A percentile compares a stretch with the other conserved stretches of the same genome.
Evolutionary conservation across 1,140 invertebrate species (phyloP).

Genomic region (Geopemphigus sp.): DNA sequence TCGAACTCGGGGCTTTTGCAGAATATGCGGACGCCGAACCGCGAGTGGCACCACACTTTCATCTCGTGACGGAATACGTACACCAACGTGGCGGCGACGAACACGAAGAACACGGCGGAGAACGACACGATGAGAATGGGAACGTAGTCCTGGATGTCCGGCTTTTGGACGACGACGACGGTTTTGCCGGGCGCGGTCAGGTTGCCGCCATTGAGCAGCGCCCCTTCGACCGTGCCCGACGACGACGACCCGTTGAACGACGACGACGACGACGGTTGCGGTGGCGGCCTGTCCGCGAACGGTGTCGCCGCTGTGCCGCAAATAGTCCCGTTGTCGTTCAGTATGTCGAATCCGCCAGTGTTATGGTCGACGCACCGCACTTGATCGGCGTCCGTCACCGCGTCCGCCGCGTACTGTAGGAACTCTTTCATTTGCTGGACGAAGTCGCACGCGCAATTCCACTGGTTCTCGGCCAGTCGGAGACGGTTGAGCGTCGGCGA

Average conservation of each 20-base stretch:
- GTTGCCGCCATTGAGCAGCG: slow-evolving; percentile 66
- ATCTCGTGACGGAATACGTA: slow-evolving; percentile 85
- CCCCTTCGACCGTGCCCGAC: slow-evolving; percentile 58
- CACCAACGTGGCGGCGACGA: slow-evolving; percentile 68
- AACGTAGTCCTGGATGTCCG: slow-evolving; percentile 74
- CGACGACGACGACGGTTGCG: too few species aligned
- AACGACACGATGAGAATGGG: slow-evolving; percentile 73
- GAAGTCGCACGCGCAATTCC: slow-evolving; percentile 85
- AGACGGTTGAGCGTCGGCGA: slow-evolving; percentile 67
- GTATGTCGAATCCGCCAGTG: slow-evolving; percentile 63
- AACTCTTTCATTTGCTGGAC: slow-evolving; percentile 76
- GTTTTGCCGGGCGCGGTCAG: slow-evolving; percentile 59
- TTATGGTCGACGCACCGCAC: slow-evolving; percentile 67
- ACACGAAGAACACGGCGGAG: slow-evolving; percentile 67
- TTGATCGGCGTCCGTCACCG: slow-evolving; percentile 64
- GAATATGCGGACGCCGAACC: slow-evolving; percentile 80
- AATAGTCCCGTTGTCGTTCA: slow-evolving; percentile 53
- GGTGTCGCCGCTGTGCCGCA: slow-evolving; percentile 53
- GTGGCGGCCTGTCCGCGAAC: slow-evolving; percentile 52
- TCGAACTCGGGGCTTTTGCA: slow-evolving; percentile 72
- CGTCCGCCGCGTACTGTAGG: slow-evolving; percentile 63
- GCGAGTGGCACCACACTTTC: slow-evolving; percentile 84
- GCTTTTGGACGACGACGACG: slow-evolving; percentile 65
- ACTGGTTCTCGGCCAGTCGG: slow-evolving; percentile 75
- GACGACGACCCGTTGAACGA: slow-evolving; percentile 53